Conservation (phyloP, 1,140 invertebrate genomes). For the Drosophila seguyi region DNA sequence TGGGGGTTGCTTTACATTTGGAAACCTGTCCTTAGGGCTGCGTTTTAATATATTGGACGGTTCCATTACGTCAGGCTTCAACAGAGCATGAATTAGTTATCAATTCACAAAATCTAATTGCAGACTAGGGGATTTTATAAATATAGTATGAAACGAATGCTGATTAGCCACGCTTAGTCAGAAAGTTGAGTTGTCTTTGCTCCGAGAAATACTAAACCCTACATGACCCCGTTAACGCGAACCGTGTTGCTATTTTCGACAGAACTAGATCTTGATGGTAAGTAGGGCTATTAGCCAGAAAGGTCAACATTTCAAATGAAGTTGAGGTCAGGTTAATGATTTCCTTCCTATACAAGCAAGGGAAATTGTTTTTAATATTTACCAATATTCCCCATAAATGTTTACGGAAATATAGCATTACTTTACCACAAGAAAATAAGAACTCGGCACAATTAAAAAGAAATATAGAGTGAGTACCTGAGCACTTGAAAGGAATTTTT, state of each 20-base stretch:
- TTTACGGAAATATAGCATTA: background rate
- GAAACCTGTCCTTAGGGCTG: slow-evolving; percentile 12
- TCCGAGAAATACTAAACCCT: background rate
- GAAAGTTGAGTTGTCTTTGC: background rate
- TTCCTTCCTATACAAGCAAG: background rate
- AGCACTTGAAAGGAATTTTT: background rate
- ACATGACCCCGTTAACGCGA: slow-evolving; percentile 13
- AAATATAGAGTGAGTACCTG: background rate
- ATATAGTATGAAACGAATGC: slow-evolving; percentile 6
- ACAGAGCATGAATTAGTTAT: slow-evolving; percentile 20
- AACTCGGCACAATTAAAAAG: background rate
- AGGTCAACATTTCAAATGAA: background rate
- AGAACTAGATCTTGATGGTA: slow-evolving; percentile 8
- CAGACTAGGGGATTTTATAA: slow-evolving; percentile 8
- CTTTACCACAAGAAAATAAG: too few species aligned
- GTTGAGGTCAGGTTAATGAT: background rate
- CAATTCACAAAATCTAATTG: slow-evolving; percentile 2
- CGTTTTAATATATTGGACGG: slow-evolving; percentile 3
- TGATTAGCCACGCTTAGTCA: slow-evolving; percentile 41
- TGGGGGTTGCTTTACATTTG: slow-evolving; percentile 18
- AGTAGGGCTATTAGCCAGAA: background rate
- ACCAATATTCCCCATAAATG: background rate
- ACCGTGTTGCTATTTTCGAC: background rate
- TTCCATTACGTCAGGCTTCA: slow-evolving; percentile 5
- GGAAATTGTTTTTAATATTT: background rate